These are phyloP conservation scores for Linnaemya tessellans DNA, from an alignment of 2,888 invertebrate species.

Conservation along the genomic window DNA sequence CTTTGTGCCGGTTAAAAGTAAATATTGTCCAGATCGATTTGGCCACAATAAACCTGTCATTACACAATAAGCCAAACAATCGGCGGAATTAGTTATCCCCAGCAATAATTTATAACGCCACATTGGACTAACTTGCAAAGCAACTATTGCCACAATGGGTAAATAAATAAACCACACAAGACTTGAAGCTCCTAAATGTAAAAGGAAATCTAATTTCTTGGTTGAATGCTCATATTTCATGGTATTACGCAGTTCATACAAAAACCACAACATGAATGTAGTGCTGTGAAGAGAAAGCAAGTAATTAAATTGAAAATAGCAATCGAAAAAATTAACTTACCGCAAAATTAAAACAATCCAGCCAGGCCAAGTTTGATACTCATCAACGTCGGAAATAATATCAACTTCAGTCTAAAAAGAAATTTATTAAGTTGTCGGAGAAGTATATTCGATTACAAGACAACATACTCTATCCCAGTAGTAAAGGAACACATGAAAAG, in stretches of 20 bases:
- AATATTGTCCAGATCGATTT: slow-evolving; percentile 95
- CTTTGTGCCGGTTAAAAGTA: slow-evolving; percentile 89
- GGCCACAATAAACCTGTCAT: slow-evolving; percentile 99
- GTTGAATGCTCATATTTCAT: slow-evolving; percentile 92
- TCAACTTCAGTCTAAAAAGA: slow-evolving; percentile 94
- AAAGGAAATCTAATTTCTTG: slow-evolving; percentile 94
- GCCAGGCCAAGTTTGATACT: slow-evolving; percentile 99
- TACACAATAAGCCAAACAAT: slow-evolving; percentile 96
- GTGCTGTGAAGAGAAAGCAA: slow-evolving; percentile 84
- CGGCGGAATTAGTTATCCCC: slow-evolving; percentile 97
- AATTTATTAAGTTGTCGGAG: slow-evolving; percentile 8
- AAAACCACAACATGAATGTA: slow-evolving; percentile 93
- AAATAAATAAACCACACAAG: slow-evolving; percentile 99
- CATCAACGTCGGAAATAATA: slow-evolving; percentile 97
- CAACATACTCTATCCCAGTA: slow-evolving; percentile 97
- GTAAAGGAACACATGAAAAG: slow-evolving; percentile 95
- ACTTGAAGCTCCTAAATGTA: slow-evolving; percentile 98
- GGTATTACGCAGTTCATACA: slow-evolving; percentile 89
- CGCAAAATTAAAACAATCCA: slow-evolving; percentile 94
- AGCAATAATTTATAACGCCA: slow-evolving; percentile 97
- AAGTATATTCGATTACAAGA: slow-evolving; percentile 5
- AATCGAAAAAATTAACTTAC: slow-evolving; percentile 74
- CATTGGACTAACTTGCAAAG: slow-evolving; percentile 95
- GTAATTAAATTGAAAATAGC: background rate
- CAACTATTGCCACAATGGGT: slow-evolving; percentile 96